These are phyloP conservation scores for Nysson spinosus DNA, from an alignment of 2,888 invertebrate species.

Conservation along the genomic window DNA sequence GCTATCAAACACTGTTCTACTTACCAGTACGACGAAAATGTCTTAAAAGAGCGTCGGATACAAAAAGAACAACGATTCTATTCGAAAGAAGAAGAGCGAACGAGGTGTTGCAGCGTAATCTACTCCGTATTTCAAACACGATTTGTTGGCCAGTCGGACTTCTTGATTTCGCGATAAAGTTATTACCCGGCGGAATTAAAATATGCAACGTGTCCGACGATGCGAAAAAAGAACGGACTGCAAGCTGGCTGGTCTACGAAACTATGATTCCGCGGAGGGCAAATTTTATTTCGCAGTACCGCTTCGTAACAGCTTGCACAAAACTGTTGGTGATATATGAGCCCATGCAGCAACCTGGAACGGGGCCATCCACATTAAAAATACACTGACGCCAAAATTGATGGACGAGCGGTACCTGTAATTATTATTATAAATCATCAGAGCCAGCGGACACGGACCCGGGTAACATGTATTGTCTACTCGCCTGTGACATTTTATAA, in stretches of 20 bases:
- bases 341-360: constrained; percentile 59
- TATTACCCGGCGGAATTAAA: constrained; percentile 46
- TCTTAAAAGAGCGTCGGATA: no score
- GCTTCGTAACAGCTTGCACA: constrained; percentile 72
- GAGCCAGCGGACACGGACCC: constrained; percentile 17
- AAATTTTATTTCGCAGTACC: constrained; percentile 68
- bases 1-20: no score
- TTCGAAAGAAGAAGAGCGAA: no score
- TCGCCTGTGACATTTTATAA: constrained; percentile 43
- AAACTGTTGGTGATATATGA: constrained; percentile 72
- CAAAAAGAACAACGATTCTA: no score
- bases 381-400: constrained; percentile 62
- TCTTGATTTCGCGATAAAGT: constrained; percentile 53
- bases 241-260: constrained; percentile 38
- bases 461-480: constrained; percentile 43
- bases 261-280: constrained; percentile 51
- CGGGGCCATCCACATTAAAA: constrained; percentile 64
- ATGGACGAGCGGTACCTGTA: constrained; percentile 64
- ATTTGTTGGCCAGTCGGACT: no score
- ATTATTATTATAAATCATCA: constrained; percentile 71
- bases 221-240: constrained; percentile 17
- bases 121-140: no score
- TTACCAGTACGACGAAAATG: no score
- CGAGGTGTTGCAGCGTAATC: no score
- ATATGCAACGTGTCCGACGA: constrained; percentile 52